A percentile compares a stretch with the other conserved stretches of the same genome.
Conservation (phyloP, 2,113 vertebrate species). For the Hemiprocne comata region DNA sequence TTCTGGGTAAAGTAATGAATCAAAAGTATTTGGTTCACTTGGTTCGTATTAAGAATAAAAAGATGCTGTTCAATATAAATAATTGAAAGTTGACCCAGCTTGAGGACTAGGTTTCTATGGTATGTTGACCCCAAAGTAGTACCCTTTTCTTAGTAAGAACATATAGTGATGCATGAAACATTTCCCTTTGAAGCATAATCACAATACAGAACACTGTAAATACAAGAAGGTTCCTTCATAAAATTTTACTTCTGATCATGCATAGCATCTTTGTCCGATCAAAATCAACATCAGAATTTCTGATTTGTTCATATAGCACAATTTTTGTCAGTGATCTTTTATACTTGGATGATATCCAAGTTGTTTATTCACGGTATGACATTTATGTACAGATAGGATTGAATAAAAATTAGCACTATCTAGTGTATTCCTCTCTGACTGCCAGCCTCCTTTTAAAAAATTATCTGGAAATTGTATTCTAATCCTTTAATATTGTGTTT, state of each 20-base stretch:
- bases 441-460: neutral
- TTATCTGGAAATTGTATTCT: neutral
- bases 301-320: neutral
- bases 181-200: neutral
- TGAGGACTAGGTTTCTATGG: neutral
- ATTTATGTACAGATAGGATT: neutral
- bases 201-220: neutral
- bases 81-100: neutral
- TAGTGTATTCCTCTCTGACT: neutral
- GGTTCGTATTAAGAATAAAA: neutral
- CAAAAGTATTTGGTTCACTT: neutral
- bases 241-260: neutral
- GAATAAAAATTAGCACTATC: neutral
- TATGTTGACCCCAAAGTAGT: neutral
- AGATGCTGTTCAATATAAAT: neutral
- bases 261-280: neutral
- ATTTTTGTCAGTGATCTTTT: neutral
- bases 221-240: neutral
- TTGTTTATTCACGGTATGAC: neutral
- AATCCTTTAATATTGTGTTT: conserved; percentile 17
- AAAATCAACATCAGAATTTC: neutral
- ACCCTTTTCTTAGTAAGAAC: neutral
- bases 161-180: neutral
- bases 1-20: neutral
- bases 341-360: neutral